Conservation (phyloP, 1,140 invertebrate genomes). For the Anoplolepis gracilipes region DNA sequence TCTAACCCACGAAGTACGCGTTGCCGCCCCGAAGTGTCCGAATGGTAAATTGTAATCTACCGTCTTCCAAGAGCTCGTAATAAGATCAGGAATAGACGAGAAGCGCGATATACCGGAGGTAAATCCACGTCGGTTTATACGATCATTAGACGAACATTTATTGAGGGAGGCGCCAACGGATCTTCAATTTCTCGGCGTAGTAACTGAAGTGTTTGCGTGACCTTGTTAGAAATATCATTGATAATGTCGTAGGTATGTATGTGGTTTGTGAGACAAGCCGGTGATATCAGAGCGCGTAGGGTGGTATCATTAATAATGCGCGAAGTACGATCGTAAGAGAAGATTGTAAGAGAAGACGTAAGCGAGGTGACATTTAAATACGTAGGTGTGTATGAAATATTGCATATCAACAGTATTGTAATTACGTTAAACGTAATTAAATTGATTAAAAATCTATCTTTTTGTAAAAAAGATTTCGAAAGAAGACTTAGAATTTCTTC, state of each 20-base stretch:
- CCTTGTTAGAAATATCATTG: slow-evolving; percentile 23
- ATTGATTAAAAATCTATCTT: neutral
- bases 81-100: slow-evolving; percentile 44
- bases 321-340: neutral
- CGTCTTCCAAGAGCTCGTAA: slow-evolving; percentile 48
- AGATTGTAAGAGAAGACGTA: neutral
- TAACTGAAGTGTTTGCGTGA: neutral
- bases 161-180: neutral
- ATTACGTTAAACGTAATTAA: too few relatives aligned
- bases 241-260: slow-evolving; percentile 24
- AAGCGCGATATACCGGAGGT: slow-evolving; percentile 29
- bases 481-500: neutral
- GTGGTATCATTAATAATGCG: neutral
- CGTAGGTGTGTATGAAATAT: neutral
- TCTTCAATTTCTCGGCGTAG: neutral
- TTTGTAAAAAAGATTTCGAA: neutral
- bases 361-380: neutral
- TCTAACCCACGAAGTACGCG: slow-evolving; percentile 56
- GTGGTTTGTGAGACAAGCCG: slow-evolving; percentile 8
- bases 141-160: slow-evolving; percentile 34
- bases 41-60: slow-evolving; percentile 63
- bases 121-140: neutral
- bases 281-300: slow-evolving; percentile 14
- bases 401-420: neutral
- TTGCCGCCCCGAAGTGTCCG: slow-evolving; percentile 55